Percentiles rank a stretch among this genome's conserved stretches.
Conservation (phyloP, 2,888 invertebrate genomes). For the Conus canariensis region DNA sequence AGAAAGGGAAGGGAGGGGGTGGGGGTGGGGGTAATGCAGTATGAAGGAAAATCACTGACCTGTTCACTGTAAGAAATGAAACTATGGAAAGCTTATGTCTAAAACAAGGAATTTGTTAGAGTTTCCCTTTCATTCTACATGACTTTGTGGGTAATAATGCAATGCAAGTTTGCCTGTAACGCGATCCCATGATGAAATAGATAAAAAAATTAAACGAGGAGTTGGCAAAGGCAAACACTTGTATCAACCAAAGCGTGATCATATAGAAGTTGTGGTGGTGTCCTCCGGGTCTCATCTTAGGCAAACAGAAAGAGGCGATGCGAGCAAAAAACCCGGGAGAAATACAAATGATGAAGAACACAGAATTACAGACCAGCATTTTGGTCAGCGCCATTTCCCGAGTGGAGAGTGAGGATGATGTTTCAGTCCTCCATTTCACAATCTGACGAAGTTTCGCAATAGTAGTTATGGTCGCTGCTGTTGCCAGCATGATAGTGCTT, state of each 20-base stretch:
- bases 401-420: neutral
- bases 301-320: neutral
- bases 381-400: conserved; percentile 27
- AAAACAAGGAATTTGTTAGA: too few species aligned
- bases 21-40: too few species aligned
- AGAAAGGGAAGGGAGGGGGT: too few species aligned
- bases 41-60: too few species aligned
- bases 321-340: neutral
- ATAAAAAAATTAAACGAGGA: neutral
- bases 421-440: neutral
- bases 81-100: too few species aligned
- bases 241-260: neutral
- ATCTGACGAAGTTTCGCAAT: neutral
- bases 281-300: neutral
- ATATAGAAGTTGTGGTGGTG: neutral
- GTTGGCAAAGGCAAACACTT: neutral
- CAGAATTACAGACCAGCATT: neutral
- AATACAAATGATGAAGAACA: conserved; percentile 9
- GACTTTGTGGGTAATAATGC: too few species aligned
- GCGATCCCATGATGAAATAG: neutral
- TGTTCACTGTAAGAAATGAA: too few species aligned
- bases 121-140: too few species aligned
- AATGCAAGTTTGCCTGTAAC: neutral
- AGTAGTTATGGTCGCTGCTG: neutral
- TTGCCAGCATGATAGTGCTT: neutral